Evolutionary conservation across 1,140 invertebrate species (phyloP).

Genomic region (Pseudomyrmex sp.): DNA sequence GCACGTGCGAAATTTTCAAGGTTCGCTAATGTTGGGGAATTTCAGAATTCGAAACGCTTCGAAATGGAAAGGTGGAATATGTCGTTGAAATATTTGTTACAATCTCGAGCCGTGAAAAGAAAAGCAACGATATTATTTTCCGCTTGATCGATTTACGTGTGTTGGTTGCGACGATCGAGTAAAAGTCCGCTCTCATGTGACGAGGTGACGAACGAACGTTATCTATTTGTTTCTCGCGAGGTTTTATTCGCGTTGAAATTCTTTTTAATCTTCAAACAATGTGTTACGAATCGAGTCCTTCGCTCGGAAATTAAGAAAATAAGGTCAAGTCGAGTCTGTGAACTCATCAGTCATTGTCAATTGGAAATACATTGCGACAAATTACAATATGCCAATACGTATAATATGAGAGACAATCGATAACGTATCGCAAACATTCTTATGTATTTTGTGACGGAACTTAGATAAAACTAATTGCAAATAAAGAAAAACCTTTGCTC

Average conservation of each 20-base stretch:
- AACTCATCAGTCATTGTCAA: background rate
- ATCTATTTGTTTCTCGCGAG: constrained; percentile 12
- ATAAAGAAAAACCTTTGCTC: no score
- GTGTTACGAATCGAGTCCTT: background rate
- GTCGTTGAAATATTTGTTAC: background rate
- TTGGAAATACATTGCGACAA: background rate
- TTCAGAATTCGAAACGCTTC: background rate
- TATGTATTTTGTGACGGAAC: no score
- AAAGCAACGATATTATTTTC: constrained; percentile 17
- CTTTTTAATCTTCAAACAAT: background rate
- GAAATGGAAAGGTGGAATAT: background rate
- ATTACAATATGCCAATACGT: background rate
- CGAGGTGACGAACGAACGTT: constrained; percentile 12
- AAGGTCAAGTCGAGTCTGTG: background rate
- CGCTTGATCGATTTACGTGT: background rate
- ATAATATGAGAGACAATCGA: background rate
- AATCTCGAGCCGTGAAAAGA: background rate
- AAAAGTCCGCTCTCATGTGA: background rate
- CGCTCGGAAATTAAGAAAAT: background rate
- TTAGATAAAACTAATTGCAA: no score
- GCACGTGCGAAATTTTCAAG: background rate
- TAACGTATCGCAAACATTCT: background rate
- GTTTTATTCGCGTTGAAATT: constrained; percentile 8
- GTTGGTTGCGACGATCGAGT: background rate
- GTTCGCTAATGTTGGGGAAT: background rate